These are phyloP conservation scores for Mustelus asterias DNA, from an alignment of 2,113 vertebrate genomes.

Conservation along the genomic window DNA sequence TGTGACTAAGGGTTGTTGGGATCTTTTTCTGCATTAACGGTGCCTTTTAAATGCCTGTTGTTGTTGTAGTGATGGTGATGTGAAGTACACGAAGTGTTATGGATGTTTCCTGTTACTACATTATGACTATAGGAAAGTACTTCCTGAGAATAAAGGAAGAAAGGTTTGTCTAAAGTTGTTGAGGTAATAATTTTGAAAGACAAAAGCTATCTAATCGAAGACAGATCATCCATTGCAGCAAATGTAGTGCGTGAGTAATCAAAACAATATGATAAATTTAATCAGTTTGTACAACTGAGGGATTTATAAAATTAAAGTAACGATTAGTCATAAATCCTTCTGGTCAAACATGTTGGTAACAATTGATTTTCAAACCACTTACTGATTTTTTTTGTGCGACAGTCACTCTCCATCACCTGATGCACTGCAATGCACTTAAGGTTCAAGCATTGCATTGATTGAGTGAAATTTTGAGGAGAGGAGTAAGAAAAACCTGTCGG, in stretches of 20 bases:
- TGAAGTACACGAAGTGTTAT: not conserved
- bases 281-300: not conserved
- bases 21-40: not conserved
- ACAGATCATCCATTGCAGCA: not conserved
- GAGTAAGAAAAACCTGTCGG: not conserved
- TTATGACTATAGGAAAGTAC: not conserved
- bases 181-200: not conserved
- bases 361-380: conserved; percentile 33
- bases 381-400: not conserved
- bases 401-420: not conserved
- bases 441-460: conserved; percentile 18
- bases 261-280: conserved; percentile 21
- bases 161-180: not conserved
- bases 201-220: not conserved
- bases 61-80: not conserved
- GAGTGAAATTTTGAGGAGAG: not conserved
- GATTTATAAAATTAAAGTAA: conserved; percentile 23
- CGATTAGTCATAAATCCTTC: conserved; percentile 22
- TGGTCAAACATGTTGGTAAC: not conserved
- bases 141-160: not conserved
- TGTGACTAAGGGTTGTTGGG: not conserved
- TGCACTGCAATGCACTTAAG: not conserved
- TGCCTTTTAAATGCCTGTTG: not conserved
- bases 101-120: not conserved
- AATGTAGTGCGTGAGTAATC: not conserved